Percentiles rank a stretch among this genome's conserved stretches.
Conservation (phyloP, 1,140 invertebrate genomes). For the Armadillidium nasatum region DNA sequence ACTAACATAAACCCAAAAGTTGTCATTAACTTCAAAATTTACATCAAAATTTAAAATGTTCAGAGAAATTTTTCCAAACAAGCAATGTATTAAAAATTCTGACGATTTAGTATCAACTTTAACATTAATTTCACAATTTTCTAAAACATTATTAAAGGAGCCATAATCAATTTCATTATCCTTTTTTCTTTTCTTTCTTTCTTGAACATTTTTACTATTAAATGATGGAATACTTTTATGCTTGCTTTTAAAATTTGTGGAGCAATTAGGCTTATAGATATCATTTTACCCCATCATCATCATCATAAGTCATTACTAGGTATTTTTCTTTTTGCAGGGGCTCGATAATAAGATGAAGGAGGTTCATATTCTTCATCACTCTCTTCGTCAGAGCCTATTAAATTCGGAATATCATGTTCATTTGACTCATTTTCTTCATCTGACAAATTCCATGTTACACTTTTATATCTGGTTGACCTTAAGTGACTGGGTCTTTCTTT, state of each 20-base stretch:
- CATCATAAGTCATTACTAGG: too few relatives aligned
- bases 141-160: slow-evolving; percentile 34
- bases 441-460: not conserved
- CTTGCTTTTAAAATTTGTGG: too few relatives aligned
- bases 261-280: too few relatives aligned
- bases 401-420: not conserved
- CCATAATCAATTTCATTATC: slow-evolving; percentile 36
- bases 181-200: slow-evolving; percentile 23
- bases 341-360: not conserved
- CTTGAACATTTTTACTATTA: not conserved
- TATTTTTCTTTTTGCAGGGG: not conserved
- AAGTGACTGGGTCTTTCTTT: not conserved
- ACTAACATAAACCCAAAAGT: slow-evolving; percentile 50
- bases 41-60: slow-evolving; percentile 26
- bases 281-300: too few relatives aligned
- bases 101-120: slow-evolving; percentile 30
- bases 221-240: not conserved
- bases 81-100: slow-evolving; percentile 26
- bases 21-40: slow-evolving; percentile 26
- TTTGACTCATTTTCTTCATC: not conserved
- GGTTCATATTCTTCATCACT: not conserved
- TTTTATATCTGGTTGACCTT: not conserved
- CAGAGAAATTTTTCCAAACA: slow-evolving; percentile 31
- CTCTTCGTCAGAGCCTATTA: not conserved
- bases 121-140: slow-evolving; percentile 35